Base-by-base conservation (phyloP, 2,113 vertebrate genomes). In the Daboia siamensis region DNA sequence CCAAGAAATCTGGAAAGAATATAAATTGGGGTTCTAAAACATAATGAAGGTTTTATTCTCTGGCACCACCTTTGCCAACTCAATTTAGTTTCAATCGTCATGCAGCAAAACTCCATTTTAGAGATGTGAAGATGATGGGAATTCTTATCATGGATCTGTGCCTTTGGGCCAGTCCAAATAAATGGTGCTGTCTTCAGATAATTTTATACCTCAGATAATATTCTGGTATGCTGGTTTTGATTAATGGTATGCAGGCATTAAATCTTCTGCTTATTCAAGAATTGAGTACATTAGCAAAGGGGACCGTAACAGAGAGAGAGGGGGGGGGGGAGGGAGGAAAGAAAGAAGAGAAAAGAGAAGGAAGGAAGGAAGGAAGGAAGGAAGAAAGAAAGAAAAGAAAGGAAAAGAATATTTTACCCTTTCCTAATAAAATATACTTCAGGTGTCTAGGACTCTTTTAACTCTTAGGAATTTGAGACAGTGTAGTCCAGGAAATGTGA, bases 261-360 rank as follows among this genome's bases (percentile, higher is more conserved):
- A 29, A 80, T 33, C 7, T 17, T 7, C 26, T 29, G 10, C 23
- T 54, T 86, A 10, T 8, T 90, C 26, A 86, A 20, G n/a, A 90
- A 1, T 44, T 1, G 15, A 9, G 12, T 4, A 23, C 3, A 84
- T 51, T 55, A 48, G 29, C 15, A 64, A 80, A 87, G 51, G 7
- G 44, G 3, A 23, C 24, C 6, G 4, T 33, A 46, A 52, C 0
- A 2, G n/a, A 33, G 6, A 1, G 6, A 20, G 61, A 0, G 59
- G 4, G 44, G 3, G 59, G 3, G 8, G 2, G 4, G 44, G 8
- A n/a, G 12, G 13, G 39, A 11, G 39, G 21, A 17, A 39, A 39
- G 29, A 17, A 3, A 20, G 44, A 0, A 13, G 5, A 6, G 6
- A 23, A 12, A 17, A 10, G 3, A 55, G 39, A 12, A 21, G 33